These are phyloP conservation scores for Calidris pugnax DNA, from an alignment of 2,113 vertebrate genomes.

Conservation along the genomic window DNA sequence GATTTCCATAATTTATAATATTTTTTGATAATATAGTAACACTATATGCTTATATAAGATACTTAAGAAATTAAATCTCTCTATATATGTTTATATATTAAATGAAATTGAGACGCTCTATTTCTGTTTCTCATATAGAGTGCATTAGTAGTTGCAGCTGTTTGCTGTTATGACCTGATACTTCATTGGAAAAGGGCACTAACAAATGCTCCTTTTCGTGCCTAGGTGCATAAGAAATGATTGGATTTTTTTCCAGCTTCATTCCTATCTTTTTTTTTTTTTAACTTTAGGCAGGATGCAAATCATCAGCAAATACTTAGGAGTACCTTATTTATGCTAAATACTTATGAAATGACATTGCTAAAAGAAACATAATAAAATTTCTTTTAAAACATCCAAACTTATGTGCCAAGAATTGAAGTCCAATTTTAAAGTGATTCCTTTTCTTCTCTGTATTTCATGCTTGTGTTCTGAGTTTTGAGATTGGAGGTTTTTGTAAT, in stretches of 20 bases:
- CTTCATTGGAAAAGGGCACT: not conserved
- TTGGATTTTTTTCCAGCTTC: not conserved
- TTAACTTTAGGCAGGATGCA: not conserved
- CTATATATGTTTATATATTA: too few species aligned
- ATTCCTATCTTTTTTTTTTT: not conserved
- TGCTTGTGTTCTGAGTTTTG: not conserved
- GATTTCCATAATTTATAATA: not conserved
- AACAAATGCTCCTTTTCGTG: not conserved
- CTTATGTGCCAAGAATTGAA: not conserved
- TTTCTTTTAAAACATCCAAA: not conserved
- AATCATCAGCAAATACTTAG: not conserved
- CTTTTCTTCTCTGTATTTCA: not conserved
- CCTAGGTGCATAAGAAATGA: not conserved
- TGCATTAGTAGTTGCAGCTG: not conserved
- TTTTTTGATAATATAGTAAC: not conserved
- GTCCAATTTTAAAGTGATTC: not conserved
- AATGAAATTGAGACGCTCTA: not conserved
- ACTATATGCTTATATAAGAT: not conserved
- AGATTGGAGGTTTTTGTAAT: not conserved
- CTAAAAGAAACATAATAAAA: not conserved
- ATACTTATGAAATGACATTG: not conserved
- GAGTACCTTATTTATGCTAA: not conserved
- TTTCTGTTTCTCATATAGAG: accelerated
- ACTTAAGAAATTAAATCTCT: too few species aligned
- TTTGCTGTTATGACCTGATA: not conserved